Base-by-base conservation (phyloP, 2,113 vertebrate species). In the Peromyscus polionotus region DNA sequence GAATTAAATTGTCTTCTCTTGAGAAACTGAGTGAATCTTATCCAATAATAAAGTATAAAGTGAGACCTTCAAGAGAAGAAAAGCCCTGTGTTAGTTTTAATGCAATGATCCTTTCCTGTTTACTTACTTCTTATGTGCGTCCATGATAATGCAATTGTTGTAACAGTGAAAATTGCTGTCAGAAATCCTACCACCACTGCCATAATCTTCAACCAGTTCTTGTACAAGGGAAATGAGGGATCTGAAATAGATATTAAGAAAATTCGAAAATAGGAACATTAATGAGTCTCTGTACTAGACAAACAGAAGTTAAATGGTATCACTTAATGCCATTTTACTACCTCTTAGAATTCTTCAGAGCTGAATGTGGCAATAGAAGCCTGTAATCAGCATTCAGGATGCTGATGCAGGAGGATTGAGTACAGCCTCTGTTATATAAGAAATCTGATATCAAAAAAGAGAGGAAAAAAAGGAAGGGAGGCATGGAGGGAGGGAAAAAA, bases 161-260 rank as follows among this genome's bases (percentile, higher is more conserved):
- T 9, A 1, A 16, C 0, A 36, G 0, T 0, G 13, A 63, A 91
- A 88, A 83, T 54, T 31, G 0, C 0, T 0, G 24, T 0, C 36
- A 91, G 1, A 28, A 0, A 0, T 20, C 0, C 0, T 6, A 45
- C 6, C 7, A 51, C 3, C 0, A 0, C 7, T 33, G 0, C 0
- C 14, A 83, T 33, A 3, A n/a, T 5, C 0, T 0, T 0, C 19
- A 84, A 70, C 88, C 88, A 95, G 7, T 11, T 19, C 4, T 63
- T 83, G 6, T 93, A 95, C 28, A 91, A 81, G 26, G 24, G 7
- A 83, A 76, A 63, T 0, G 93, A 22, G 68, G 91, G 81, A 93
- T 91, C 96, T 95, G 88, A 45, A 97, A 77, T 61, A 70, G 20
- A 93, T 5, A 77, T 83, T 91, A 61, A n/a, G 28, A 12, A 93